These are phyloP conservation scores for Isaurus tuberculatus DNA, from an alignment of 92 coral and sea anemone species.

Conservation along the genomic window DNA sequence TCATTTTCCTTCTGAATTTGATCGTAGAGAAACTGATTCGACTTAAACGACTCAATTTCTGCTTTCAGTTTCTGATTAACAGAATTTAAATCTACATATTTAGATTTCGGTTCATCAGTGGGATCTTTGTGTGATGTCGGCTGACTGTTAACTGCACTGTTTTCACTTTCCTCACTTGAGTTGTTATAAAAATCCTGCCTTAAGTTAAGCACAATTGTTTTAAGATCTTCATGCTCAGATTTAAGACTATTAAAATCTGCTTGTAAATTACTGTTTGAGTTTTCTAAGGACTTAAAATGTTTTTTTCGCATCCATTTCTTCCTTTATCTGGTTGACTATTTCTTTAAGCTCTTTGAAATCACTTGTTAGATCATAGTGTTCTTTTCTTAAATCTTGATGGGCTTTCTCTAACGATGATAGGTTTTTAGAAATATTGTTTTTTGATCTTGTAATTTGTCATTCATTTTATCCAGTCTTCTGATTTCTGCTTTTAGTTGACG, in stretches of 20 bases:
- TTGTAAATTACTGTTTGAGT: not conserved
- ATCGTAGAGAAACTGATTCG: not conserved
- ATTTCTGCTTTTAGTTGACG: conserved; percentile 1
- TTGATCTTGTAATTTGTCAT: conserved; percentile 20
- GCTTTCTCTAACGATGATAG: conserved; percentile 6
- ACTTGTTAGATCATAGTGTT: not conserved
- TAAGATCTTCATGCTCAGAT: no score
- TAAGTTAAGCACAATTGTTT: no score
- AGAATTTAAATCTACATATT: not conserved
- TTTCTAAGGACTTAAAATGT: not conserved
- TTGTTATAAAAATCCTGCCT: no score
- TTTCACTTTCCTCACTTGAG: not conserved
- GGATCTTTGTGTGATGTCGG: not conserved
- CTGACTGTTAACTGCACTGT: not conserved
- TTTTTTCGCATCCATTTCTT: no score
- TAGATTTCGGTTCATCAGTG: not conserved
- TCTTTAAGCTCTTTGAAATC: conserved; percentile 1
- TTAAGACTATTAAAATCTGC: not conserved
- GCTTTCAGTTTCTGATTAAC: not conserved
- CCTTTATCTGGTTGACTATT: not conserved
- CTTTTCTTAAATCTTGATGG: conserved; percentile 26
- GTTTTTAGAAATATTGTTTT: conserved; percentile 12
- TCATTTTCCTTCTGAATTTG: conserved; percentile 4
- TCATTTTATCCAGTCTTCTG: not conserved
- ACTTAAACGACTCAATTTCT: not conserved